Conservation (phyloP, 2,888 invertebrate species). For the Hydroisotoma schaefferi region DNA sequence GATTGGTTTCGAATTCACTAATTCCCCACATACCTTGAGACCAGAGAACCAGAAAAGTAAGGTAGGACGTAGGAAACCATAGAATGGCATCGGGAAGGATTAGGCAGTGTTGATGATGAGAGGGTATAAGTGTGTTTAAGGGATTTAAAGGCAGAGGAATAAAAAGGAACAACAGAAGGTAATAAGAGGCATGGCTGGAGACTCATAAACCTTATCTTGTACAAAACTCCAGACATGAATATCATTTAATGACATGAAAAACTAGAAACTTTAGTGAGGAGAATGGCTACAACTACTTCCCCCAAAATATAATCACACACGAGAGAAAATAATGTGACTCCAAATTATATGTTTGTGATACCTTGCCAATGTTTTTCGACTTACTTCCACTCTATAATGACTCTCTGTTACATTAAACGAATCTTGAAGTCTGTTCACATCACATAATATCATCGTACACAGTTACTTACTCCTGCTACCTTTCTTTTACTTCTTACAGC, state of each 20-base stretch:
- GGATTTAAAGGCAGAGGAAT: slow-evolving; percentile 8
- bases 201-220: slow-evolving; percentile 32
- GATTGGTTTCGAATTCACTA: too few species aligned
- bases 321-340: slow-evolving; percentile 44
- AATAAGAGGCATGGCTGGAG: slow-evolving; percentile 17
- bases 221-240: slow-evolving; percentile 36
- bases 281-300: slow-evolving; percentile 33
- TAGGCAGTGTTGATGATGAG: too few species aligned
- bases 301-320: slow-evolving; percentile 41
- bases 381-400: slow-evolving; percentile 23
- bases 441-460: slow-evolving; percentile 14
- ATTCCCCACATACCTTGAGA: too few species aligned
- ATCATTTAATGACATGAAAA: slow-evolving; percentile 38
- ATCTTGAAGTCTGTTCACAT: slow-evolving; percentile 31
- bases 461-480: too few species aligned
- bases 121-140: too few species aligned
- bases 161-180: slow-evolving; percentile 12
- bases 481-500: too few species aligned
- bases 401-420: slow-evolving; percentile 25
- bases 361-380: slow-evolving; percentile 37
- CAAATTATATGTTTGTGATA: slow-evolving; percentile 43
- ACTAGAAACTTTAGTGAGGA: slow-evolving; percentile 29
- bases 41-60: too few species aligned
- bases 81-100: too few species aligned
- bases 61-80: too few species aligned